Base-by-base conservation (phyloP, 1,140 invertebrate genomes). In the Zaprionus kolodkinae region DNA sequence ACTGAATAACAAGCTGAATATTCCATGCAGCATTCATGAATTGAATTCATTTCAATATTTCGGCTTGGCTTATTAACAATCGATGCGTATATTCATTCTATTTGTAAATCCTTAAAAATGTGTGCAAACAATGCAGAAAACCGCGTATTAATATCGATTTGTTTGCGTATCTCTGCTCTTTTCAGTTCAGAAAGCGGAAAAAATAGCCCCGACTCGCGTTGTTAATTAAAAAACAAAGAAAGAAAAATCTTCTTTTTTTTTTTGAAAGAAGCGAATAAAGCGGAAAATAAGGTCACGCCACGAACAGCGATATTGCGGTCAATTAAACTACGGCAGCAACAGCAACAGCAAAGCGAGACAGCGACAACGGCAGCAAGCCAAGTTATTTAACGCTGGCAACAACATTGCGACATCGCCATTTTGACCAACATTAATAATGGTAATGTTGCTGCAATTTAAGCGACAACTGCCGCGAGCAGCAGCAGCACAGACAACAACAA, bases 361-460 rank as follows among this genome's bases (percentile, higher is more conserved):
- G 25, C 40, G 48, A 63, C 13, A 65, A 60, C 59, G 52, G 27
- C 13, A 78, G 48, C 50, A 65, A 17, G 36, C 15, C 40, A 56
- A 84, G 65, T 73, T 50, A 63, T 72, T 65, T 40, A 55, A 68
- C 56, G 48, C 65, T 60, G 66, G 33, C 54, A 69, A 60, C 73
- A 84, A 69, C 64, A 85, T 74, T 85, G 74, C 76, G 72, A 77
- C 72, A 66, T 66, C 78, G 75, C 80, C 75, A 84, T 89, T 88
- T 83, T 80, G 85, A 88, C 84, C 85, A 88, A 89, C 89, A 89
- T 71, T 78, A 81, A 81, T 89, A 89, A 89, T 88, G 81, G 84
- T 81, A 73, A 89, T 88, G 84, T 87, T 80, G 84, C 85, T 88
- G 84, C 85, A 76, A 64, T 78, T 77, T 57, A 81, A 74, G 69